Evolutionary conservation across 2,113 vertebrate species (phyloP).

Genomic region (Urocynchramus pylzowi): DNA sequence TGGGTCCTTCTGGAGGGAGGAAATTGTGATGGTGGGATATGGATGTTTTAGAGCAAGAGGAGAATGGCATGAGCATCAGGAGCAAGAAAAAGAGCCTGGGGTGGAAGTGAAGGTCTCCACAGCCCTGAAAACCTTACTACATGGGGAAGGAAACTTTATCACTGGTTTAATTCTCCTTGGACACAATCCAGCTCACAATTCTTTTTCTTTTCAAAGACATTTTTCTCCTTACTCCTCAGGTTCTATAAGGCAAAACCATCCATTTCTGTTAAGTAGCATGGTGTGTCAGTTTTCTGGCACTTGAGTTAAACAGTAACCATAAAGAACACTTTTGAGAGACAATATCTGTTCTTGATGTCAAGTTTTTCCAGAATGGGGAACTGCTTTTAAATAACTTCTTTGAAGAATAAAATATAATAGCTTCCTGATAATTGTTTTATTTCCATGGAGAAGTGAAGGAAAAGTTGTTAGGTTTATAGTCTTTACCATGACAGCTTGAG

Average conservation of each 20-base stretch:
- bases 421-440: constrained; percentile 38
- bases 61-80: not conserved
- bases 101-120: not conserved
- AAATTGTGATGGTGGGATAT: not conserved
- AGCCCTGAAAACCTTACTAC: not conserved
- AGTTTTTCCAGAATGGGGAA: not conserved
- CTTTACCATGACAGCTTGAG: not conserved
- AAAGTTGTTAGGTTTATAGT: not conserved
- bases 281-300: not conserved
- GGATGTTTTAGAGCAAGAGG: not conserved
- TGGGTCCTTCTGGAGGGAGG: not conserved
- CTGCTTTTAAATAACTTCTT: constrained; percentile 19
- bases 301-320: not conserved
- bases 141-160: not conserved
- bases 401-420: constrained; percentile 29
- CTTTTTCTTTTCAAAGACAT: not conserved
- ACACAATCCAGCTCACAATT: not conserved
- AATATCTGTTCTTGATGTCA: constrained; percentile 6
- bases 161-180: not conserved
- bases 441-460: constrained; percentile 40
- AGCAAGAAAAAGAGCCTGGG: not conserved
- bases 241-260: not conserved
- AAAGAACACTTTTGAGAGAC: not conserved
- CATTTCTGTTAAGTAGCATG: not conserved
- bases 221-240: not conserved